Percentiles rank a stretch among this genome's conserved stretches.
These are phyloP conservation scores for Lates calcarifer DNA, from an alignment of 2,113 vertebrate genomes.

Conservation along the genomic window DNA sequence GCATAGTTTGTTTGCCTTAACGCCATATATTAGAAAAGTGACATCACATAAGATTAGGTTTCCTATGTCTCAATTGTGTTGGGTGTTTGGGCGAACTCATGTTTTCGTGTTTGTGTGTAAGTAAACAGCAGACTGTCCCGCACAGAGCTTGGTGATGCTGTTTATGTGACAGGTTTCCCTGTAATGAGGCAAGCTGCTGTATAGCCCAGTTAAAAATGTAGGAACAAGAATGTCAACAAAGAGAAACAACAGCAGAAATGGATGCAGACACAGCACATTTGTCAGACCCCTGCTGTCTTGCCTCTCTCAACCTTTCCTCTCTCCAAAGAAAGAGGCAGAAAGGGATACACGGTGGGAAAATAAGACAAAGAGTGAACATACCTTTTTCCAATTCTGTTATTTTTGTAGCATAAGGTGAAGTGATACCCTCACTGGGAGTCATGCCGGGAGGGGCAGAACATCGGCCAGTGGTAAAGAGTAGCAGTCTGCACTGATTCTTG, in stretches of 20 bases:
- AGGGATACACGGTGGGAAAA: conserved; percentile 16
- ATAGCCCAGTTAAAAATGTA: conserved; percentile 31
- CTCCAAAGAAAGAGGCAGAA: conserved; percentile 19
- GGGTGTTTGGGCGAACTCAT: neutral
- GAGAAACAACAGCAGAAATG: conserved; percentile 35
- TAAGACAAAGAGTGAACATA: conserved; percentile 44
- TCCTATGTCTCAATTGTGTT: conserved; percentile 39
- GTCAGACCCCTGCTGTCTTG: conserved; percentile 42
- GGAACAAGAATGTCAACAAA: conserved; percentile 48
- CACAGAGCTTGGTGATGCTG: conserved; percentile 6
- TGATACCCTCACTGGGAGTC: conserved; percentile 68
- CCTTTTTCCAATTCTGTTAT: conserved; percentile 65
- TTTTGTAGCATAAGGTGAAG: conserved; percentile 61
- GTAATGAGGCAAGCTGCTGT: conserved; percentile 60
- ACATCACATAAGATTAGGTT: conserved; percentile 41
- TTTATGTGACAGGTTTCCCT: conserved; percentile 35
- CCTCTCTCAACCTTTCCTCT: conserved; percentile 18
- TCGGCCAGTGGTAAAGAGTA: conserved; percentile 18
- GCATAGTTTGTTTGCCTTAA: conserved; percentile 23
- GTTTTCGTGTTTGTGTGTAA: neutral
- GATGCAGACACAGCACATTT: conserved; percentile 52
- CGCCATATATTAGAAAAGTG: conserved; percentile 4
- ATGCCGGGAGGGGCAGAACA: conserved; percentile 43
- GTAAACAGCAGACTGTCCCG: conserved; percentile 9
- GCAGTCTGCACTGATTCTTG: conserved; percentile 24